phyloP scores from a whole-genome alignment of 1,140 invertebrate species.

The Eulimnadia texana region DNA sequence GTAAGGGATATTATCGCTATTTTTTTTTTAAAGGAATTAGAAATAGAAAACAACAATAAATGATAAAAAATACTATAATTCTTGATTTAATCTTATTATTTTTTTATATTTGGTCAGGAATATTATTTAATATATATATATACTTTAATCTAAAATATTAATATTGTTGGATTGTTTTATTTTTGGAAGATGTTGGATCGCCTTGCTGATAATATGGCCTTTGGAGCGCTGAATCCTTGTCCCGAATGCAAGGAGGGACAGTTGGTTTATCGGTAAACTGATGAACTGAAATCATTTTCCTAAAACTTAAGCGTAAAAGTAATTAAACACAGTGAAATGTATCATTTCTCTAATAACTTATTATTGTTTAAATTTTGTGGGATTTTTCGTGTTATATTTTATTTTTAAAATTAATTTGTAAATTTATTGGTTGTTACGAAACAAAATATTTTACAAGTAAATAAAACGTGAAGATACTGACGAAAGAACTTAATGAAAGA shows the following conservation, averaged over 20 bases:
- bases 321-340: no score
- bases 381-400: no score
- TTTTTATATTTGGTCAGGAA: constrained; percentile 8
- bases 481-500: background rate
- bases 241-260: constrained; percentile 61
- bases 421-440: no score
- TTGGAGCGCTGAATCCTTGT: constrained; percentile 69
- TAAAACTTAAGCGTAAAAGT: no score
- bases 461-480: background rate
- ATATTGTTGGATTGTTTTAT: no score
- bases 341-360: no score
- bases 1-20: constrained; percentile 31
- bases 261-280: constrained; percentile 37
- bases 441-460: background rate
- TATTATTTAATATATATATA: constrained; percentile 7
- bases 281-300: background rate
- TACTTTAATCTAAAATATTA: no score
- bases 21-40: background rate
- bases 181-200: constrained; percentile 53
- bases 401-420: no score
- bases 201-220: constrained; percentile 67
- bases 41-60: no score
- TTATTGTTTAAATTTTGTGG: no score
- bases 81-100: constrained; percentile 14
- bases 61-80: no score